Conservation (phyloP, 1,140 invertebrate species). For the Drosophila quadrilineata region DNA sequence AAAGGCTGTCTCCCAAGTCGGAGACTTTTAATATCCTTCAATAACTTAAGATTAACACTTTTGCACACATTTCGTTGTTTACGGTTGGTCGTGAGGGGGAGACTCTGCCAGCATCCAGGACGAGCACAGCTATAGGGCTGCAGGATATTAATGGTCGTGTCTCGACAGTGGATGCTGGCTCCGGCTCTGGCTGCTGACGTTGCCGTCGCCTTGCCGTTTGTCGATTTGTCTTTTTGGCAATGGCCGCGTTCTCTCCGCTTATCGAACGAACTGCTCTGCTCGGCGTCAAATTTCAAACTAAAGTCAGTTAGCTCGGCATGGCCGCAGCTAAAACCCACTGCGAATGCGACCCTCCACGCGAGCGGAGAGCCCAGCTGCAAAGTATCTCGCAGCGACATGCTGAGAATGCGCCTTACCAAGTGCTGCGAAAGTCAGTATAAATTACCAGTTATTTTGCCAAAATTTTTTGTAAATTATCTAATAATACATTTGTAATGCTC, state of each 20-base stretch:
- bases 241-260: conserved; percentile 55
- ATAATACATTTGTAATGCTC: too few relatives aligned
- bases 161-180: conserved; percentile 7
- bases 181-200: neutral
- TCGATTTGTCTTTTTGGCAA: conserved; percentile 9
- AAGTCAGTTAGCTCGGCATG: conserved; percentile 56
- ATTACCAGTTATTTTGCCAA: too few relatives aligned
- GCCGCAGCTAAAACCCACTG: conserved; percentile 40
- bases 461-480: too few relatives aligned
- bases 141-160: conserved; percentile 25
- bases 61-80: conserved; percentile 14
- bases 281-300: conserved; percentile 78
- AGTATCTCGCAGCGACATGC: neutral
- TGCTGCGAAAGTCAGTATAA: too few relatives aligned
- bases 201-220: neutral
- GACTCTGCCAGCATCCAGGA: conserved; percentile 16
- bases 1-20: too few relatives aligned
- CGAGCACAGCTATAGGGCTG: conserved; percentile 20
- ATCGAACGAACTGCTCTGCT: conserved; percentile 63
- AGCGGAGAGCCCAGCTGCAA: conserved; percentile 23
- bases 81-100: neutral
- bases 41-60: conserved; percentile 26
- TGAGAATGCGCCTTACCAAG: too few relatives aligned
- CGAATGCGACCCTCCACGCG: conserved; percentile 37
- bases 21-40: too few relatives aligned